Evolutionary conservation across 2,797 vertebrate species (phyloP), one percentile per base, ranked within the genome.

Genomic region (Dallia pectoralis): DNA sequence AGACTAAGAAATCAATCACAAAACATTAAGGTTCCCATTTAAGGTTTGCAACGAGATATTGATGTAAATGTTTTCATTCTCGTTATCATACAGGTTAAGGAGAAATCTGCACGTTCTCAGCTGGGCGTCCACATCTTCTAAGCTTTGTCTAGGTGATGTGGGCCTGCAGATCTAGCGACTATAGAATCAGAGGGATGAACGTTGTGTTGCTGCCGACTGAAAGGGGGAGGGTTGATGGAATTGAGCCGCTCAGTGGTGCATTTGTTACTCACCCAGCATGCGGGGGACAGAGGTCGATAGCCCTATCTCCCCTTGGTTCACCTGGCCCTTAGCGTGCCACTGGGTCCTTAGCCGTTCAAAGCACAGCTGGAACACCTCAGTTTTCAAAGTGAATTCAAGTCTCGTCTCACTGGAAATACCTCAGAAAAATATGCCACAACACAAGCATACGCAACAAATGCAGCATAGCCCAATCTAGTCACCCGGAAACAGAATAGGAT

Each of bases 261-360:
- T 79, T 79, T 74, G 76, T 84, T 87, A 87, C 86, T 86, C 85
- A 85, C 86, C 86, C 82, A 86, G 77, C 77, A 81, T 81, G 75
- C 77, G 53, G 32, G 72, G 65, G 68, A 61, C 61, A 62, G 40
- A 62, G 51, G 72, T 49, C 51, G 63, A 67, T 73, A 79, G 53
- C 80, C 81, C 83, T 79, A 82, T 78, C 78, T 72, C 65, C 69
- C 44, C 51, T 82, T 63, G 59, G 68, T 70, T 69, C 72, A 70
- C 51, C 75, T 71, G 72, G 70, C 76, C 70, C 77, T 80, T 79
- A 65, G 77, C 74, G 77, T 77, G 78, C 72, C 77, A 84, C 80
- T 80, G 80, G 73, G 59, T 77, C 77, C 81, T 77, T 83, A 80
- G 78, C 80, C 74, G 79, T 77, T 86, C 80, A 82, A 82, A 79